A percentile compares a stretch with the other conserved stretches of the same genome.
phyloP scores from a whole-genome alignment of 1,140 invertebrate genomes.

The Ridgeia piscesae region DNA sequence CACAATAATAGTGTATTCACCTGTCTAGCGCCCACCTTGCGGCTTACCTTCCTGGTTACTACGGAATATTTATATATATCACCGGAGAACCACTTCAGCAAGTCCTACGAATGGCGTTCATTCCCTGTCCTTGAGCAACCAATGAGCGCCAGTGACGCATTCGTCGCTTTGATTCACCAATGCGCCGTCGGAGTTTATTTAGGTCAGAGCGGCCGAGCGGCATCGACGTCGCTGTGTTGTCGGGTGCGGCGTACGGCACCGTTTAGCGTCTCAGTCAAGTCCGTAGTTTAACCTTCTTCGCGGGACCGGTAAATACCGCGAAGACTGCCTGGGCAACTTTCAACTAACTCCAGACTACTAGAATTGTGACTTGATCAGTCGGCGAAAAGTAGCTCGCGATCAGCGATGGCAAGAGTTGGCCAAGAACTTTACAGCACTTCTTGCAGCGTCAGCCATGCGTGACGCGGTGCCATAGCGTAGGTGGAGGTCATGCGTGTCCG shows the following conservation, averaged over 20 bases:
- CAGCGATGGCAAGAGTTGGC: background rate
- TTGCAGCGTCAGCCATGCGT: background rate
- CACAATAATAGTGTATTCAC: background rate
- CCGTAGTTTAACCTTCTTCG: background rate
- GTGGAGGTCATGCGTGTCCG: background rate
- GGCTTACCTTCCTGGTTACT: background rate
- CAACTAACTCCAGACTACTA: background rate
- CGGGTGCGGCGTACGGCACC: background rate
- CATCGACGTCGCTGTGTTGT: background rate
- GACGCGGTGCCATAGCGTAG: background rate
- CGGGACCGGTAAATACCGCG: background rate
- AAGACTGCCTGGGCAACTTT: background rate
- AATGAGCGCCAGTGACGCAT: background rate
- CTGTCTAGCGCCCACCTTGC: background rate
- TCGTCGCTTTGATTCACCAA: background rate
- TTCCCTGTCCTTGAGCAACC: background rate
- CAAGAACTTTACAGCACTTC: background rate
- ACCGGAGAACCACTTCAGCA: background rate
- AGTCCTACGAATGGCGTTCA: background rate
- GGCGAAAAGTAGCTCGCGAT: background rate
- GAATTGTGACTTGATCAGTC: background rate
- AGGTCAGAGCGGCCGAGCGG: background rate
- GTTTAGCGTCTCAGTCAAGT: background rate
- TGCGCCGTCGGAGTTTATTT: background rate
- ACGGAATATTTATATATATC: background rate